phyloP scores from a whole-genome alignment of 2,797 vertebrate species.

The Myiotriccus ornatus region DNA sequence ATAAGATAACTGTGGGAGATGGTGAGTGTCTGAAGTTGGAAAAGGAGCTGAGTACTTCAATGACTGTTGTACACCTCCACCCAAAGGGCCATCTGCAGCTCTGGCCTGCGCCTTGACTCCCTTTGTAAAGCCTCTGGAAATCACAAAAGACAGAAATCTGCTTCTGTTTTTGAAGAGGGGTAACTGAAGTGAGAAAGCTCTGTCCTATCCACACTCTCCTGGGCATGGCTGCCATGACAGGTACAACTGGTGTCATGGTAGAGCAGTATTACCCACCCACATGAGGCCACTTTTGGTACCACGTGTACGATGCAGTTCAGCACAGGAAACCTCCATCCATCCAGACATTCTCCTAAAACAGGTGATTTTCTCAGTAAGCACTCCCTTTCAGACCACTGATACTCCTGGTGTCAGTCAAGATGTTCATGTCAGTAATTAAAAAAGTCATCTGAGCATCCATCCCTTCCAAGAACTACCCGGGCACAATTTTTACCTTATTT shows the following conservation, averaged over 20 bases:
- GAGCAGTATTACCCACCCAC: background rate
- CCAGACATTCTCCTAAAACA: background rate
- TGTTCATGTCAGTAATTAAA: background rate
- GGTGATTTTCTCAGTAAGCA: background rate
- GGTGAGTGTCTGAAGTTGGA: background rate
- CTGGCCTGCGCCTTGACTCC: background rate
- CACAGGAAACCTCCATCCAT: background rate
- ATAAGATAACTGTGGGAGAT: background rate
- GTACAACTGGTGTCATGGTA: background rate
- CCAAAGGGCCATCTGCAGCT: background rate
- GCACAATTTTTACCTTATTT: background rate
- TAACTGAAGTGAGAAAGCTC: background rate
- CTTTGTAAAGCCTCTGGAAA: background rate
- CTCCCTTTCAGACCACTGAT: background rate
- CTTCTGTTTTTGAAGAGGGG: background rate
- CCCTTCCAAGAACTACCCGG: background rate
- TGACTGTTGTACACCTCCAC: background rate
- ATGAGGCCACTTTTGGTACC: background rate
- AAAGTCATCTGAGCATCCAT: background rate
- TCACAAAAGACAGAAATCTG: background rate
- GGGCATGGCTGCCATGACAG: background rate
- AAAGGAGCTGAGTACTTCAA: background rate
- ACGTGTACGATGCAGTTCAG: accelerated
- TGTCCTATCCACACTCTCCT: background rate
- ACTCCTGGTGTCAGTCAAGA: background rate